Base-by-base conservation (phyloP, 2,797 vertebrate species). In the Corythornis leucogaster region DNA sequence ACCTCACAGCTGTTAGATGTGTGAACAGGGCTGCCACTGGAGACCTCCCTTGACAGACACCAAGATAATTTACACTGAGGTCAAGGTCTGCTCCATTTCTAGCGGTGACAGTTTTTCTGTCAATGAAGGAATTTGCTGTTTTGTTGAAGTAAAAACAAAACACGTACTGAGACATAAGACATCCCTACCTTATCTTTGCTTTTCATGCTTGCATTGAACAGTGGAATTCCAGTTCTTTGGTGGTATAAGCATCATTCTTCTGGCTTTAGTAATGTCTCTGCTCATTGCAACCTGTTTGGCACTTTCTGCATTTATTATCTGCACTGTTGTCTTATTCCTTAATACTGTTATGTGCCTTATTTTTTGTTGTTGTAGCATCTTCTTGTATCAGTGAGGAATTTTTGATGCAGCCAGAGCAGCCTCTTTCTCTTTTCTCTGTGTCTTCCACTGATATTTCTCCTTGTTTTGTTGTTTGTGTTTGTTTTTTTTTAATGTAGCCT, bases 1-100 rank as follows among this genome's bases (percentile, higher is more conserved):
- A 17, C 54, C 21, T 62, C 18, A 14, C 8, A 8, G 8, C 38
- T 74, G 28, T 50, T 12, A 2, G 0, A 6, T 1, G 0, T 10
- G 9, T 21, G 17, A 25, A 22, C 33, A 13, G 22, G 30, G 14
- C 30, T 12, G 28, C 25, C 12, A 2, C 8, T 25, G 57, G 19
- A 5, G 50, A 26, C 28, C 31, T 20, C 4, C 35, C 25, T 45
- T 73, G 38, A 9, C 2, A 3, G 63, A 64, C 15, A 11, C 15
- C 18, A 15, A 30, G 31, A 24, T 48, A 31, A 13, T 63, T 19
- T 40, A 40, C 0, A 3, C 38, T 42, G 51, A 53, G 15, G 20
- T 38, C 8, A 16, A 22, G 24, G 24, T 20, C 63, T 62, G 22
- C 50, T 24, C 7, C 0, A 0, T 69, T 33, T 53, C 16, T 85